A percentile compares a stretch with the other conserved stretches of the same genome.
These are phyloP conservation scores for Apis florea DNA, from an alignment of 1,140 invertebrate genomes.

Conservation along the genomic window DNA sequence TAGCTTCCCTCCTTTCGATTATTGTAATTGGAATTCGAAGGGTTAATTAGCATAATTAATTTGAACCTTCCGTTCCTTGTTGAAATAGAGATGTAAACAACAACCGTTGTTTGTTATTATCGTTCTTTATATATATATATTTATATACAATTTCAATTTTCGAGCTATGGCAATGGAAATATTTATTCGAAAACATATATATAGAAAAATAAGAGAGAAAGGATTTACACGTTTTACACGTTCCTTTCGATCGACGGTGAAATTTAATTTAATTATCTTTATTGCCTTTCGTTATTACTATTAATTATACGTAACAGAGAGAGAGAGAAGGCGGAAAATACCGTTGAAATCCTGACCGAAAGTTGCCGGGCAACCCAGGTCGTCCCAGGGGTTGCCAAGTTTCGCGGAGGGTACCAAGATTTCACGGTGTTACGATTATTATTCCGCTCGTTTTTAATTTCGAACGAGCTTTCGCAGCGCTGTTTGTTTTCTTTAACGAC, in stretches of 20 bases:
- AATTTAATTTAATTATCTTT: not conserved
- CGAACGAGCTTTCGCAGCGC: slow-evolving; percentile 6
- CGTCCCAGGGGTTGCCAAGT: slow-evolving; percentile 18
- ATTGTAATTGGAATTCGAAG: too few relatives aligned
- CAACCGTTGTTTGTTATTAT: too few relatives aligned
- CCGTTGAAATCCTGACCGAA: not conserved
- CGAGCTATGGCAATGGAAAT: too few relatives aligned
- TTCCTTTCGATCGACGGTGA: not conserved
- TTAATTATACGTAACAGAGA: slow-evolving; percentile 5
- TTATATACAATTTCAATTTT: too few relatives aligned
- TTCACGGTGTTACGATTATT: slow-evolving; percentile 45
- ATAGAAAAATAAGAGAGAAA: too few relatives aligned
- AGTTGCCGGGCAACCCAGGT: too few relatives aligned
- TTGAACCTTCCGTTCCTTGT: too few relatives aligned
- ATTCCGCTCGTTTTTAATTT: slow-evolving; percentile 46
- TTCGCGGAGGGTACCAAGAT: slow-evolving; percentile 25
- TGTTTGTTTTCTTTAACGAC: slow-evolving; percentile 21
- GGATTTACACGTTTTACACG: not conserved
- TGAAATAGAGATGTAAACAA: too few relatives aligned
- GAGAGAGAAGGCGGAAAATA: not conserved
- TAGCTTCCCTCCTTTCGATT: too few relatives aligned
- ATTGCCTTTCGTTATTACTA: not conserved
- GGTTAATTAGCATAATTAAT: too few relatives aligned
- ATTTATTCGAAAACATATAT: too few relatives aligned
- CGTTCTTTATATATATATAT: too few relatives aligned